A percentile compares a stretch with the other conserved stretches of the same genome.
These are phyloP conservation scores for Panagrolaimus sp. DNA, from an alignment of 1,140 invertebrate genomes.

Conservation along the genomic window DNA sequence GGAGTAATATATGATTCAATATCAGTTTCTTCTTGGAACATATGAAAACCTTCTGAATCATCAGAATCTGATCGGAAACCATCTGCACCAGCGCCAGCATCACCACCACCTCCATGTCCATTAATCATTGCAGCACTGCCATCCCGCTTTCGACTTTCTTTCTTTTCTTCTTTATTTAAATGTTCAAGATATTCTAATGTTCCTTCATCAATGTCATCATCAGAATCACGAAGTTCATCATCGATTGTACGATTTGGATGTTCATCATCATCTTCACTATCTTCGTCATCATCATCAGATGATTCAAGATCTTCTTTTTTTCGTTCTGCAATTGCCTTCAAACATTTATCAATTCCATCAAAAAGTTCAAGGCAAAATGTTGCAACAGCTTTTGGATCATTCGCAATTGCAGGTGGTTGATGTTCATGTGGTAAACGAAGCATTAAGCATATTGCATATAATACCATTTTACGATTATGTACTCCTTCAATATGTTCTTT, in stretches of 20 bases:
- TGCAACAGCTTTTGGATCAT: conserved; percentile 34
- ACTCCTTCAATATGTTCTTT: conserved; percentile 44
- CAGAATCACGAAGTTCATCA: conserved; percentile 43
- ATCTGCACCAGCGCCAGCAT: background rate
- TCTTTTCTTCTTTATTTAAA: conserved; percentile 32
- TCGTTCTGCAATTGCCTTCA: conserved; percentile 41
- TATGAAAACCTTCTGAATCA: background rate
- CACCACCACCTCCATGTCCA: conserved; percentile 10
- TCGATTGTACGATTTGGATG: conserved; percentile 44
- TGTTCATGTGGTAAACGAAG: conserved; percentile 25
- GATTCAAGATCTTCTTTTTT: conserved; percentile 26
- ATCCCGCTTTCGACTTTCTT: conserved; percentile 28
- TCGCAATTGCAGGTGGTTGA: conserved; percentile 39
- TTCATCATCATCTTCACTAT: conserved; percentile 39
- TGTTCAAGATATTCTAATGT: conserved; percentile 37
- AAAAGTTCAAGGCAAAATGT: conserved; percentile 37
- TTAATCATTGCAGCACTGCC: conserved; percentile 27
- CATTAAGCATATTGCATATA: conserved; percentile 43
- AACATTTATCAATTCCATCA: conserved; percentile 37
- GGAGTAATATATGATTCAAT: conserved; percentile 43
- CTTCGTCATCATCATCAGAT: conserved; percentile 19
- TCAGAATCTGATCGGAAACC: background rate
- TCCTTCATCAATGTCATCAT: conserved; percentile 42
- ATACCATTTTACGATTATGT: conserved; percentile 50
- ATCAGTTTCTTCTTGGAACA: conserved; percentile 35